phyloP scores from a whole-genome alignment of 1,140 invertebrate genomes.

The Aphidius ervi region DNA sequence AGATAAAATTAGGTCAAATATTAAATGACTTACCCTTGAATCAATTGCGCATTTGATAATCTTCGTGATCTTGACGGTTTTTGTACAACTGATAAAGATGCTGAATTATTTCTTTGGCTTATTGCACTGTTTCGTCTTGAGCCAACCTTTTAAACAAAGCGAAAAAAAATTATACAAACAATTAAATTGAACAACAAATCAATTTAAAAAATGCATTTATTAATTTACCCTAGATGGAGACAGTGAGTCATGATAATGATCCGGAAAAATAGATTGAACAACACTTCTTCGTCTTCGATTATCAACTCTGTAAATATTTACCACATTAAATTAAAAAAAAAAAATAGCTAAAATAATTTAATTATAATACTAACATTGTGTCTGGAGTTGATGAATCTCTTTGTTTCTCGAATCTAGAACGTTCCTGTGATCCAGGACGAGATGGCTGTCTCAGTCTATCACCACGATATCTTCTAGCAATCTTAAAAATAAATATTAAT shows the following conservation, averaged over 20 bases:
- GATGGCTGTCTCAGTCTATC: conserved; percentile 19
- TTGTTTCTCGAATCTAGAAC: neutral
- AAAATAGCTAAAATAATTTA: too few relatives aligned
- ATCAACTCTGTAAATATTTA: neutral
- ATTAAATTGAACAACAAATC: too few relatives aligned
- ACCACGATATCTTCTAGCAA: conserved; percentile 16
- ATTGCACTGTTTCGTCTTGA: conserved; percentile 10
- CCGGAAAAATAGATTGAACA: neutral
- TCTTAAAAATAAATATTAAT: neutral
- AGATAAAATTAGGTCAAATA: neutral
- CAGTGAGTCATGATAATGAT: too few relatives aligned
- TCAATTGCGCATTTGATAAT: neutral
- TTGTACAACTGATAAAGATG: conserved; percentile 3
- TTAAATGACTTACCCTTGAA: neutral
- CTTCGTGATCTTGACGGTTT: neutral
- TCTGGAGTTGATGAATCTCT: conserved; percentile 13
- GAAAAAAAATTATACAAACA: neutral
- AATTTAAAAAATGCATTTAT: too few relatives aligned
- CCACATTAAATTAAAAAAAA: too few relatives aligned
- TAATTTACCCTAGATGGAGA: too few relatives aligned
- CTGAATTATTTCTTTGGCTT: neutral
- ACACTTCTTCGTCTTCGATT: neutral
- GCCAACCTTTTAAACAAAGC: neutral
- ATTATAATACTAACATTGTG: too few relatives aligned
- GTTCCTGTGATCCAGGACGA: conserved; percentile 10